Evolutionary conservation across 2,797 vertebrate genomes (phyloP).

Genomic region (Spea hammondii): DNA sequence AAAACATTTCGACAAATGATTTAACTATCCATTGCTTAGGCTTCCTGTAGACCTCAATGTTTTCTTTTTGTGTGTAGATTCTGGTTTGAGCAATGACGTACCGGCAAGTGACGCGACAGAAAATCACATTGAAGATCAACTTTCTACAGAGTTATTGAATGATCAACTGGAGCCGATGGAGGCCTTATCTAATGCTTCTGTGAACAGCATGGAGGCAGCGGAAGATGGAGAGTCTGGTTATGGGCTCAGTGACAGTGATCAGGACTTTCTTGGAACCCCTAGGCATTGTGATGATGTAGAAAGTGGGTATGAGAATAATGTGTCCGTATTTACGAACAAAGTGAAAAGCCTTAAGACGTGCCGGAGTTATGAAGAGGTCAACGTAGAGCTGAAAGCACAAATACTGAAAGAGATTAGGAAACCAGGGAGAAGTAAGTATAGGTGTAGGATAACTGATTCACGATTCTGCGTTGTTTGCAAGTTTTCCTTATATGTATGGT

Average conservation of each 20-base stretch:
- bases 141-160: slow-evolving; percentile 62
- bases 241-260: slow-evolving; percentile 17
- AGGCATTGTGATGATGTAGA: slow-evolving; percentile 65
- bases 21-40: too few relatives aligned
- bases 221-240: slow-evolving; percentile 64
- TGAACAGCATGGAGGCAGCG: slow-evolving; percentile 59
- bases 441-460: not conserved
- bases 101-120: slow-evolving; percentile 66
- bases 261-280: slow-evolving; percentile 68
- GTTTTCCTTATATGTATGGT: not conserved
- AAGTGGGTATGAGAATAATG: slow-evolving; percentile 60
- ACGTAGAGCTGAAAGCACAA: slow-evolving; percentile 83
- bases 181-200: slow-evolving; percentile 59
- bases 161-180: slow-evolving; percentile 63
- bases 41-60: too few relatives aligned
- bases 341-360: slow-evolving; percentile 78
- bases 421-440: slow-evolving; percentile 88
- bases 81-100: slow-evolving; percentile 66
- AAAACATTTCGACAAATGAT: too few relatives aligned
- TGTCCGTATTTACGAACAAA: slow-evolving; percentile 70
- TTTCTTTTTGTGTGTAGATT: slow-evolving; percentile 59
- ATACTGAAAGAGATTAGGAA: slow-evolving; percentile 94
- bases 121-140: slow-evolving; percentile 81
- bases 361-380: slow-evolving; percentile 82
- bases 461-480: too few relatives aligned